Conservation (phyloP, 2,888 invertebrate species). For the Megamerina dolium region DNA sequence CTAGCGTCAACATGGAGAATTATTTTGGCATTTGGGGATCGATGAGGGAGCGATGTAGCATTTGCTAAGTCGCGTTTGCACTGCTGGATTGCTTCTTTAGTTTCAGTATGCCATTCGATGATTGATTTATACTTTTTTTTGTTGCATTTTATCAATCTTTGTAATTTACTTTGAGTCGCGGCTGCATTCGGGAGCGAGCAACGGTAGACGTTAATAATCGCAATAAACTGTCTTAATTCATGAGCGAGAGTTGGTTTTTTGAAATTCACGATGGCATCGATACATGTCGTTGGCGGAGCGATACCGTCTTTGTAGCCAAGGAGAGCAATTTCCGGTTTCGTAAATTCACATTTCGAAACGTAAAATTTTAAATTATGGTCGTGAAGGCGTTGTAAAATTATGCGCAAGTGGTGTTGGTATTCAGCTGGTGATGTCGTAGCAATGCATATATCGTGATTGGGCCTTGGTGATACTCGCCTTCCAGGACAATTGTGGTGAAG, state of each 20-base stretch:
- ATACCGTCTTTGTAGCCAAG: conserved; percentile 6
- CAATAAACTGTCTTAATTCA: too few relatives aligned
- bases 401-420: too few relatives aligned
- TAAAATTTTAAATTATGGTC: conserved; percentile 27
- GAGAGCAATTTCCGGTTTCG: conserved; percentile 20
- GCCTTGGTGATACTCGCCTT: conserved; percentile 17
- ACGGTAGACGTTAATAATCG: too few relatives aligned
- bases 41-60: conserved; percentile 10
- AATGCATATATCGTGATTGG: too few relatives aligned
- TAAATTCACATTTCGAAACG: too few relatives aligned
- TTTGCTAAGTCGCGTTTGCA: conserved; percentile 12
- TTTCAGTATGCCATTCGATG: conserved; percentile 14
- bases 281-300: conserved; percentile 8
- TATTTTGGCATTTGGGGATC: conserved; percentile 13
- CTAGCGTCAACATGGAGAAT: too few relatives aligned
- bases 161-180: too few relatives aligned
- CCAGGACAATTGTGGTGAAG: conserved; percentile 19
- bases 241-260: too few relatives aligned
- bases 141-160: too few relatives aligned
- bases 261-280: conserved; percentile 14
- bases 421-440: too few relatives aligned
- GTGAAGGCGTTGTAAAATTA: conserved; percentile 23
- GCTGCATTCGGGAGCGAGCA: too few relatives aligned
- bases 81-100: conserved; percentile 15
- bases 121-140: too few relatives aligned